These are phyloP conservation scores for Ranitomeya imitator DNA, from an alignment of 2,113 vertebrate species.

Conservation along the genomic window DNA sequence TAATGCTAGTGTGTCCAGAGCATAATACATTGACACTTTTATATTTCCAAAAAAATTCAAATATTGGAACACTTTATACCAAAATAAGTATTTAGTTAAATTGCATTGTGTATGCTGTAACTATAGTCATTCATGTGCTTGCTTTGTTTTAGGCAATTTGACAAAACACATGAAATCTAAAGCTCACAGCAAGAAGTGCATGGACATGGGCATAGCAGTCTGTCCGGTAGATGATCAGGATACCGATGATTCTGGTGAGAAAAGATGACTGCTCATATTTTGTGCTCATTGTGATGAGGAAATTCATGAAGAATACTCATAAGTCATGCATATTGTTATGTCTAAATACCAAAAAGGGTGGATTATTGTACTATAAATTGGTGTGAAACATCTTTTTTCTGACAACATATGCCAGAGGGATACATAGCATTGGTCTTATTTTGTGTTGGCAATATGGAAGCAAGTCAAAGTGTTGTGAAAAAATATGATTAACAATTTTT, in stretches of 20 bases:
- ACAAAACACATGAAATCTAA: constrained; percentile 99
- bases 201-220: constrained; percentile 92
- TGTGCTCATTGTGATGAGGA: not conserved
- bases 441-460: too few relatives aligned
- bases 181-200: constrained; percentile 98
- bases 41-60: too few relatives aligned
- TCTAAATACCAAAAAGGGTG: too few relatives aligned
- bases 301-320: not conserved
- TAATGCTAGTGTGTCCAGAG: too few relatives aligned
- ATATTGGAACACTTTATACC: too few relatives aligned
- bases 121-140: not conserved
- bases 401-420: too few relatives aligned
- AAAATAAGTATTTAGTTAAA: not conserved
- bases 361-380: too few relatives aligned
- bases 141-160: constrained; percentile 83
- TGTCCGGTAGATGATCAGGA: constrained; percentile 90
- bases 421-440: too few relatives aligned
- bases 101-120: not conserved
- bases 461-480: too few relatives aligned
- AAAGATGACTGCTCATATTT: not conserved
- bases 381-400: too few relatives aligned
- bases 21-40: too few relatives aligned
- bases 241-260: constrained; percentile 90
- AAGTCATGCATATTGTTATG: not conserved
- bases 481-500: too few relatives aligned